phyloP scores from a whole-genome alignment of 2,797 vertebrate species.

The Chloroceryle amazona region DNA sequence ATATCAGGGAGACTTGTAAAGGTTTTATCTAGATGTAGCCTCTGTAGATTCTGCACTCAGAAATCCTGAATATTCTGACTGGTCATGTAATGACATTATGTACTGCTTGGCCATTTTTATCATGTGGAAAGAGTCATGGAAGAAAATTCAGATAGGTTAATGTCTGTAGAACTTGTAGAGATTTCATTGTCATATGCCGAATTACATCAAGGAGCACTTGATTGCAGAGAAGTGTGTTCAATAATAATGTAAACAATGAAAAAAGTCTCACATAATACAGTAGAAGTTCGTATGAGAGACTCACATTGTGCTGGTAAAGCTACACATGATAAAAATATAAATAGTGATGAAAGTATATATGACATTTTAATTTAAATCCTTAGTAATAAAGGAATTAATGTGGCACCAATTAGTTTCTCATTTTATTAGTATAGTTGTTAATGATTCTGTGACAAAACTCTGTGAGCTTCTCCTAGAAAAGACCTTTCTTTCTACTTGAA shows the following conservation, averaged over 20 bases:
- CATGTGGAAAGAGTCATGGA: neutral
- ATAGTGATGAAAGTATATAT: neutral
- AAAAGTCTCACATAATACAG: neutral
- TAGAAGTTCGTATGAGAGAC: neutral
- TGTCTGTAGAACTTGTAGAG: neutral
- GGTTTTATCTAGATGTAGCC: neutral
- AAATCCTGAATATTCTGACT: neutral
- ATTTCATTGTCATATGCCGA: neutral
- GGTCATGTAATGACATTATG: neutral
- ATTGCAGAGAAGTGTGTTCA: neutral
- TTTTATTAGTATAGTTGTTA: neutral
- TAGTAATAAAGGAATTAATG: neutral
- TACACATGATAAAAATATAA: neutral
- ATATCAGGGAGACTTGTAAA: fast-evolving
- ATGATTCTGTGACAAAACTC: neutral
- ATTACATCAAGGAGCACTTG: neutral
- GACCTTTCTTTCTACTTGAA: neutral
- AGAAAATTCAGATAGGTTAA: neutral
- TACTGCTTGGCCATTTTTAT: neutral
- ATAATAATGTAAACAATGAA: neutral
- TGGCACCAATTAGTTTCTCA: neutral
- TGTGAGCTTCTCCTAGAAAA: neutral
- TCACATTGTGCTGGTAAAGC: neutral
- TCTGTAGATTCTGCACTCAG: neutral
- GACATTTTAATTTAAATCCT: neutral